These are phyloP conservation scores for Pungitius pungitius DNA, from an alignment of 2,113 vertebrate genomes.

Conservation along the genomic window DNA sequence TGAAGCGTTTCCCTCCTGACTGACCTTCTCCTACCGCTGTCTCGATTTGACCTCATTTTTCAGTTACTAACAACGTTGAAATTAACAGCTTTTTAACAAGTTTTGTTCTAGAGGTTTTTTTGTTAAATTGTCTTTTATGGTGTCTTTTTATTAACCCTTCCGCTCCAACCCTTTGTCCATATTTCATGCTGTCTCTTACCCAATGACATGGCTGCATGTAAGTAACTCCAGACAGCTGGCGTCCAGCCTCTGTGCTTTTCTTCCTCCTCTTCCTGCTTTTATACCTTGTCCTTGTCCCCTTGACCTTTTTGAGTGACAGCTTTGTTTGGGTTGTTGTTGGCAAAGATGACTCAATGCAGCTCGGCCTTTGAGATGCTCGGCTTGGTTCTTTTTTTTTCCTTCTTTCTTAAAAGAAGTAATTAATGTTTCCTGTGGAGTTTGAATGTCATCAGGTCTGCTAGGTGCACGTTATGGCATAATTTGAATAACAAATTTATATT, in stretches of 20 bases:
- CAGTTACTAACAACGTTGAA: slow-evolving; percentile 56
- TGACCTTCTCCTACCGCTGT: slow-evolving; percentile 41
- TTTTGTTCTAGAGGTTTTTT: slow-evolving; percentile 24
- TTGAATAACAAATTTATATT: slow-evolving; percentile 25
- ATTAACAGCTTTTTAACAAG: slow-evolving; percentile 41
- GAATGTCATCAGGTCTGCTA: slow-evolving; percentile 10
- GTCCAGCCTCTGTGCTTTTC: slow-evolving; percentile 52
- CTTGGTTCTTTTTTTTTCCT: not conserved
- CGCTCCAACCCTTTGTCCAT: slow-evolving; percentile 89
- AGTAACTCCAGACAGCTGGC: slow-evolving; percentile 92
- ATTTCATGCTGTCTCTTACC: slow-evolving; percentile 99
- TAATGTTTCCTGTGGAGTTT: slow-evolving; percentile 17
- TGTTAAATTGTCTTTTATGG: slow-evolving; percentile 31
- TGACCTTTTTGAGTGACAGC: slow-evolving; percentile 31
- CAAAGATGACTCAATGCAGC: slow-evolving; percentile 13
- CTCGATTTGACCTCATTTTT: slow-evolving; percentile 20
- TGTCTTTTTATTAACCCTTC: slow-evolving; percentile 73
- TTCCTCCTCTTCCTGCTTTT: slow-evolving; percentile 42
- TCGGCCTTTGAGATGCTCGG: slow-evolving; percentile 12
- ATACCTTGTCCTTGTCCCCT: slow-evolving; percentile 17
- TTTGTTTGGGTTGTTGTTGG: slow-evolving; percentile 22
- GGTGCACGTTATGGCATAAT: slow-evolving; percentile 11
- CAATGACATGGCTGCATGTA: slow-evolving; percentile 99
- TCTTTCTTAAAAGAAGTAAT: slow-evolving; percentile 9
- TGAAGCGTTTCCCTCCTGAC: slow-evolving; percentile 42